A percentile compares a stretch with the other conserved stretches of the same genome.
phyloP scores from a whole-genome alignment of 2,113 vertebrate species.

The Falco punctatus region DNA sequence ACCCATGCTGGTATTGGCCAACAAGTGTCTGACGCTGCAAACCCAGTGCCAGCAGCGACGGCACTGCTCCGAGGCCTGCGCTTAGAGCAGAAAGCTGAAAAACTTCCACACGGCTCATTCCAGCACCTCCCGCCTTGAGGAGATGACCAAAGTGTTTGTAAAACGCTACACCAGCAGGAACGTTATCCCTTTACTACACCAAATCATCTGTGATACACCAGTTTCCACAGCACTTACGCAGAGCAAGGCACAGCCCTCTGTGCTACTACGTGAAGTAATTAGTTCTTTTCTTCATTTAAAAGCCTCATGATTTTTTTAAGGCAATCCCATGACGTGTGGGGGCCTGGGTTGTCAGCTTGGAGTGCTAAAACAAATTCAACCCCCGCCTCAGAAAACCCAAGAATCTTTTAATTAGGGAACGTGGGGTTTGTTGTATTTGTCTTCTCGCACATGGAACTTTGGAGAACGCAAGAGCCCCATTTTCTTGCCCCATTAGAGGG shows the following conservation, averaged over 20 bases:
- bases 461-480: no score
- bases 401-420: background rate
- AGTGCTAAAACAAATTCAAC: background rate
- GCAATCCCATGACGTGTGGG: background rate
- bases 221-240: background rate
- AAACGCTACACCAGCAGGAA: background rate
- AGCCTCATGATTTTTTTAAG: background rate
- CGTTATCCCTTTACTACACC: background rate
- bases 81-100: background rate
- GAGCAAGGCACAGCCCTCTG: background rate
- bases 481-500: background rate
- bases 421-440: background rate
- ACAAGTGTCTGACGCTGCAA: background rate
- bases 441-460: background rate
- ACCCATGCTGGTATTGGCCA: background rate
- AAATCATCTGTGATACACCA: background rate
- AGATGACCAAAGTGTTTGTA: background rate
- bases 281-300: background rate
- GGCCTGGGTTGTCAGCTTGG: background rate
- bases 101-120: background rate
- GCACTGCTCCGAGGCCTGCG: background rate
- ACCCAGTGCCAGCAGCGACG: background rate
- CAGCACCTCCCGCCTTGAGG: background rate
- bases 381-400: background rate
- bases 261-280: background rate